Evolutionary conservation across 2,888 invertebrate species (phyloP), one percentile per base, ranked within the genome.

Genomic region (Argyresthia albistria): DNA sequence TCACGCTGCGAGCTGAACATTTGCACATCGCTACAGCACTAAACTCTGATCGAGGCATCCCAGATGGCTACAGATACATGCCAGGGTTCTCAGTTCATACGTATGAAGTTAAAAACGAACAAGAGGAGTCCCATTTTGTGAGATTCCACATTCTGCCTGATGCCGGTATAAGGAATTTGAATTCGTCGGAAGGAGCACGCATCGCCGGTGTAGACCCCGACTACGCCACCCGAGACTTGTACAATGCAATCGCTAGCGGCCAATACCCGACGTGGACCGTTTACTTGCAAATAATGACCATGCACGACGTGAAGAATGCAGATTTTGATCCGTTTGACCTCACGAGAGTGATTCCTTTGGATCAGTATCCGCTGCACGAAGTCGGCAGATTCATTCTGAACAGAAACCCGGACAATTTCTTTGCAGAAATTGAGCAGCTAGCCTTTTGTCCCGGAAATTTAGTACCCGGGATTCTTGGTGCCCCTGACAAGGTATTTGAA

Each of bases 81-180:
- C 94, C 97, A 64, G 97, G 97, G 25, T 97, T 95, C 64, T 95
- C 96, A 6, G 94, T 95, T 0, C 97, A 97, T 70, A 95, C 97
- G 0, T 97, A 93, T 73, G 95, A 96, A 75, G 77, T 97, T 56
- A 90, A 96, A 11, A 97, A 97, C 73, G 87, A 82, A 8, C 75
- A 91, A 8, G 91, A 92, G 0, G 89, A 93, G 49, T 79, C 89
- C 4, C 81, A 92, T 55, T 97, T 93, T 67, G 92, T 94, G 60
- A 96, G 97, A 88, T 97, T 97, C 82, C 96, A 96, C 71, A 93
- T 91, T 67, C 93, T 93, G 89, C 95, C 95, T 10, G 91, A 96
- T 72, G 96, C 96, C 71, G 95, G 95, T 15, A 93, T 97, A 57
- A 93, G 92, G 73, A 94, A 93, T 70, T 69, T 97, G 53, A 73